Conservation (phyloP, 2,888 invertebrate genomes). For the Siphlonurus alternatus region DNA sequence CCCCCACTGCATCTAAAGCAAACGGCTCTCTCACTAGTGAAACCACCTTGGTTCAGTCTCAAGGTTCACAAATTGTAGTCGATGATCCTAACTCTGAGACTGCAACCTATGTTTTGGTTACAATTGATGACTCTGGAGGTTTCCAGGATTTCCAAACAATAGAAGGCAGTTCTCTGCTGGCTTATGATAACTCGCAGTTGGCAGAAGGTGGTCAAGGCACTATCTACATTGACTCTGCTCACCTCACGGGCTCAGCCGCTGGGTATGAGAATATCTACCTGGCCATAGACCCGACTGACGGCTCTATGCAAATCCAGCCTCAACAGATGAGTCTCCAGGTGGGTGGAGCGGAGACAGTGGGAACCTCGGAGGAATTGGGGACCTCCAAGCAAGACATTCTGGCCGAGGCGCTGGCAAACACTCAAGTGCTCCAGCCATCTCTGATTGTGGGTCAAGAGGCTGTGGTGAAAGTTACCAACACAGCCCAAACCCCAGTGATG, state of each 20-base stretch:
- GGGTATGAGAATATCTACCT: conserved; percentile 6
- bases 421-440: conserved; percentile 43
- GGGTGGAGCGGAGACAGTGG: not conserved
- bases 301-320: not conserved
- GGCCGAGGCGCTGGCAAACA: conserved; percentile 56
- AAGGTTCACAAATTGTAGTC: not conserved
- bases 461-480: conserved; percentile 4
- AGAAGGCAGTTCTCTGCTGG: conserved; percentile 5
- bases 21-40: not conserved
- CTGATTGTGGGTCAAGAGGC: not conserved
- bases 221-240: conserved; percentile 28
- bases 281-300: conserved; percentile 6
- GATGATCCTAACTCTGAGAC: conserved; percentile 5
- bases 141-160: conserved; percentile 30
- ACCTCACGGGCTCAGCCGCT: conserved; percentile 6
- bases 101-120: conserved; percentile 48
- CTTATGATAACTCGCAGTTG: not conserved
- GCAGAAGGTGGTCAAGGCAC: conserved; percentile 15
- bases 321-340: not conserved
- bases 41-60: not conserved
- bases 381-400: conserved; percentile 46
- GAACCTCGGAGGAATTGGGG: not conserved
- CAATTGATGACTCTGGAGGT: conserved; percentile 50
- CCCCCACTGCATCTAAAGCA: not conserved
- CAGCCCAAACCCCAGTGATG: conserved; percentile 7